Percentiles rank a stretch among this genome's conserved stretches.
phyloP scores from a whole-genome alignment of 2,888 invertebrate species.

The Xylota segnis region DNA sequence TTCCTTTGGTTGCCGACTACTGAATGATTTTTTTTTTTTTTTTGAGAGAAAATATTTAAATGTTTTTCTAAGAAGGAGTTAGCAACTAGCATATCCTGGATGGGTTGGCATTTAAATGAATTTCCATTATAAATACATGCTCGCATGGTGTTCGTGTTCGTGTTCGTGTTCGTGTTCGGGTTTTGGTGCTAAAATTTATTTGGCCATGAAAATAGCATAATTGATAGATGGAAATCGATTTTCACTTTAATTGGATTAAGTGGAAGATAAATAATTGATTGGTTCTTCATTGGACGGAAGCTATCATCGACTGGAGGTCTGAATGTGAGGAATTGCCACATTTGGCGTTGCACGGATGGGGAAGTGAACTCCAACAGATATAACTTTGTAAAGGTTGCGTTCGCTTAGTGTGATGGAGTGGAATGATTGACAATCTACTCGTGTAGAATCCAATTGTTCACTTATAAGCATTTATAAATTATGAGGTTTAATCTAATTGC shows the following conservation, averaged over 20 bases:
- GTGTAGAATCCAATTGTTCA: not conserved
- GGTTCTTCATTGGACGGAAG: not conserved
- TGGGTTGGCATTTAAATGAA: not conserved
- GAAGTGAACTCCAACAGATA: not conserved
- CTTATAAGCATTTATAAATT: no score
- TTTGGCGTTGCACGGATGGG: not conserved
- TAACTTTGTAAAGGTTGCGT: not conserved
- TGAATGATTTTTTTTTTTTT: conserved; percentile 33
- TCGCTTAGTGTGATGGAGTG: not conserved
- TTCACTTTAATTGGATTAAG: conserved; percentile 30
- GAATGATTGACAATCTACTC: not conserved
- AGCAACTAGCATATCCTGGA: not conserved
- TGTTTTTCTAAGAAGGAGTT: not conserved
- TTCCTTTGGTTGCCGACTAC: conserved; percentile 24
- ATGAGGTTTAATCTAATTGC: no score
- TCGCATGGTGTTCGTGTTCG: no score
- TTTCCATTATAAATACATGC: not conserved
- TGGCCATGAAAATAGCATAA: conserved; percentile 34
- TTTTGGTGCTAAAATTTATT: not conserved
- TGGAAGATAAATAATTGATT: conserved; percentile 31
- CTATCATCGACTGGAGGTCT: not conserved
- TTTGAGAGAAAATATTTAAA: conserved; percentile 5
- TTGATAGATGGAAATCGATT: conserved; percentile 44
- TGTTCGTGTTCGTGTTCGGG: not conserved
- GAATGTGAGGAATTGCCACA: not conserved